Evolutionary conservation across 2,888 invertebrate species (phyloP).

Genomic region (Erpobdella octoculata): DNA sequence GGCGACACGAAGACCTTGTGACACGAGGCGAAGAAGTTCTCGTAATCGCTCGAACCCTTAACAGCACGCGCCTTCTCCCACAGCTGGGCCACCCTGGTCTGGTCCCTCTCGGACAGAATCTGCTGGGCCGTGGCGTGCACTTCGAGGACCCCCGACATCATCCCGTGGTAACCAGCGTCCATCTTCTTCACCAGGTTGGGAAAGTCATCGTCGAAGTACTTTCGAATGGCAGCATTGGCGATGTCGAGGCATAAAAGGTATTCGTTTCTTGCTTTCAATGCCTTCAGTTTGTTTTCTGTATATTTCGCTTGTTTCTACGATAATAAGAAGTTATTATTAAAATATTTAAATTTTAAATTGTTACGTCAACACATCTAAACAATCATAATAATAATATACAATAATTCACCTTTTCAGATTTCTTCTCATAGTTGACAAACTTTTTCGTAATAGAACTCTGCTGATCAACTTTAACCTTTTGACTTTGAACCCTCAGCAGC

Average conservation of each 20-base stretch:
- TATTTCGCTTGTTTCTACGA: conserved; percentile 75
- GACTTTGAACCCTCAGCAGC: conserved; percentile 67
- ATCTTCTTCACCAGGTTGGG: conserved; percentile 71
- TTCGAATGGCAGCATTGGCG: conserved; percentile 88
- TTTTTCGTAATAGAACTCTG: conserved; percentile 54
- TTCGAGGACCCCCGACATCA: conserved; percentile 72
- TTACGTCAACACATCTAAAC: background rate
- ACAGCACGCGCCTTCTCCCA: conserved; percentile 67
- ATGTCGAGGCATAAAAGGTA: conserved; percentile 86
- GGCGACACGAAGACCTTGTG: conserved; percentile 77
- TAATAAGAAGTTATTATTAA: no score
- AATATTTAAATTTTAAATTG: background rate
- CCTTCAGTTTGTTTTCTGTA: conserved; percentile 76
- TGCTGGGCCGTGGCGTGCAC: conserved; percentile 76
- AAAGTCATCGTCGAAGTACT: conserved; percentile 90
- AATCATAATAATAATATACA: background rate
- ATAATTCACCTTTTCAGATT: conserved; percentile 69
- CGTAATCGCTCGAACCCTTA: conserved; percentile 70
- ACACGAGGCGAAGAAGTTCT: conserved; percentile 78
- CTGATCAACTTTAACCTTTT: conserved; percentile 65
- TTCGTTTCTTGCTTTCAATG: conserved; percentile 85
- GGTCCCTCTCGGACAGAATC: conserved; percentile 64
- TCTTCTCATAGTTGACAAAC: conserved; percentile 78
- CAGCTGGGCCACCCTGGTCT: conserved; percentile 62
- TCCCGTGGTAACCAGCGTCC: conserved; percentile 90